phyloP scores from a whole-genome alignment of 2,888 invertebrate species.

The Xestia c-nigrum region DNA sequence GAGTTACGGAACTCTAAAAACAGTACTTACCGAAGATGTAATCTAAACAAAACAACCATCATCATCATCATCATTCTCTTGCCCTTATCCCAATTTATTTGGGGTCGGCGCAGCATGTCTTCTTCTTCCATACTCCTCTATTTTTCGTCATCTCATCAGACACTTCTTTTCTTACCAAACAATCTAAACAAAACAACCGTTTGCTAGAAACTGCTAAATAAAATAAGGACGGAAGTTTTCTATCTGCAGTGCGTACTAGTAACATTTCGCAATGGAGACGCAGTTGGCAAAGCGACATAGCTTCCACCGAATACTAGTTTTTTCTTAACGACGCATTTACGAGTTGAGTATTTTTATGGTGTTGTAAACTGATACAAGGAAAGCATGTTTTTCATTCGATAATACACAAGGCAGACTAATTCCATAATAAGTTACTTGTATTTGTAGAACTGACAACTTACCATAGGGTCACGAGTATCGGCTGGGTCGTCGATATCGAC shows the following conservation, averaged over 20 bases:
- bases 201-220: neutral
- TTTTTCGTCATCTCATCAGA: no score
- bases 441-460: no score
- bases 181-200: neutral
- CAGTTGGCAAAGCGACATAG: slow-evolving; percentile 9
- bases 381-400: slow-evolving; percentile 9
- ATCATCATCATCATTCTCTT: no score
- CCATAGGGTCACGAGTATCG: no score
- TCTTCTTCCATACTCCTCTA: no score
- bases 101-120: no score
- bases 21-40: neutral
- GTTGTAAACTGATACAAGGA: slow-evolving; percentile 15
- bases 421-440: neutral
- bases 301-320: slow-evolving; percentile 5
- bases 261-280: neutral
- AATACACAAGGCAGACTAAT: neutral
- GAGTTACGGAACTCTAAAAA: no score
- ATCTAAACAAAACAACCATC: neutral
- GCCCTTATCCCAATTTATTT: no score
- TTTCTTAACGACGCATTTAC: slow-evolving; percentile 12
- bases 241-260: slow-evolving; percentile 25
- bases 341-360: neutral
- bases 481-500: no score
- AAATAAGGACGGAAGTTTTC: neutral
- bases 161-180: no score